Conservation (phyloP, 2,888 invertebrate species). For the Thereva unica region DNA sequence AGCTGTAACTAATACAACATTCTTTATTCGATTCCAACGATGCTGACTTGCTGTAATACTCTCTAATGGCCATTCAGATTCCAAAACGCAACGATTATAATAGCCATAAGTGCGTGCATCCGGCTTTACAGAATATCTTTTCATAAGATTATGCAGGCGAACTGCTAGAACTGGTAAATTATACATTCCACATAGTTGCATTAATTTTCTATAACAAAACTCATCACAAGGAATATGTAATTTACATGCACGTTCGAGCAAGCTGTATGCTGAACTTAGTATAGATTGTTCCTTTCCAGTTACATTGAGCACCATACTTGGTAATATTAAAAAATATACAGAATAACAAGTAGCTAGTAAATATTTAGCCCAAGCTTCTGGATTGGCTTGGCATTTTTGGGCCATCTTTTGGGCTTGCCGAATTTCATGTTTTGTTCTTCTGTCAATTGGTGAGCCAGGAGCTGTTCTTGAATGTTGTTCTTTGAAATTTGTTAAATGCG, state of each 20-base stretch:
- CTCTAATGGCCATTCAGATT: conserved; percentile 92
- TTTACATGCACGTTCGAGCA: conserved; percentile 85
- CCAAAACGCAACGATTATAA: conserved; percentile 81
- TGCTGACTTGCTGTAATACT: conserved; percentile 74
- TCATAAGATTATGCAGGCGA: conserved; percentile 88
- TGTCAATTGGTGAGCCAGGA: conserved; percentile 88
- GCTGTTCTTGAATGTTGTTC: conserved; percentile 58
- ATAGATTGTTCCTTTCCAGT: conserved; percentile 76
- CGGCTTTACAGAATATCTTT: conserved; percentile 88
- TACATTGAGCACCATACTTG: conserved; percentile 76
- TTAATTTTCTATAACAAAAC: conserved; percentile 97
- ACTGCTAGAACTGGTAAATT: conserved; percentile 94
- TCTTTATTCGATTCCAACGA: conserved; percentile 91
- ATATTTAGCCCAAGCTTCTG: conserved; percentile 92
- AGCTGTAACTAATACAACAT: conserved; percentile 88
- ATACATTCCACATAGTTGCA: conserved; percentile 96
- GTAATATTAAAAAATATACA: conserved; percentile 94
- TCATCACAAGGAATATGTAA: conserved; percentile 89
- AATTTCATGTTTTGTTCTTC: conserved; percentile 94
- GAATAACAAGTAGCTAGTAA: conserved; percentile 87
- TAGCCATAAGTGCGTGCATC: conserved; percentile 97
- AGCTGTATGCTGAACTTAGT: conserved; percentile 79
- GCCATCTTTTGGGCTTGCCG: conserved; percentile 81
- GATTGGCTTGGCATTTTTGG: conserved; percentile 66
- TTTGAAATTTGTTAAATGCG: conserved; percentile 50